Conservation (phyloP, 2,888 invertebrate species). For the Standfussiana lucernea region DNA sequence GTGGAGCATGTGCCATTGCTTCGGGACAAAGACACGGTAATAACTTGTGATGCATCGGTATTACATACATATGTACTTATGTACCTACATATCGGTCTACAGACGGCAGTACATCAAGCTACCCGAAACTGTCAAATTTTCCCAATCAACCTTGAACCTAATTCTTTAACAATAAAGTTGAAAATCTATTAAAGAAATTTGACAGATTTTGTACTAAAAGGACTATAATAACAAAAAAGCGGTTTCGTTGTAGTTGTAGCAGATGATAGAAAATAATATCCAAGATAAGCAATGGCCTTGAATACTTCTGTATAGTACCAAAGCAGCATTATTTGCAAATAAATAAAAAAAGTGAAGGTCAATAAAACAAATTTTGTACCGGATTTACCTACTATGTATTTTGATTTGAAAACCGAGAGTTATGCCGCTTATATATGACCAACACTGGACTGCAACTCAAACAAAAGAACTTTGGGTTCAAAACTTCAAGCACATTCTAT, state of each 20-base stretch:
- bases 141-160: too few relatives aligned
- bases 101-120: too few relatives aligned
- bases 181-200: too few relatives aligned
- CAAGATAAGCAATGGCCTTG: background rate
- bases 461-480: background rate
- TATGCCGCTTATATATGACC: background rate
- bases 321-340: background rate
- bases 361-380: background rate
- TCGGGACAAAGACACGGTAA: slow-evolving; percentile 36
- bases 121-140: too few relatives aligned
- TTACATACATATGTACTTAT: background rate
- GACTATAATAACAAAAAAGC: background rate
- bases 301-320: background rate
- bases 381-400: too few relatives aligned
- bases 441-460: background rate
- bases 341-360: background rate
- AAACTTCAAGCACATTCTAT: background rate
- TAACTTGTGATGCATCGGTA: slow-evolving; percentile 43
- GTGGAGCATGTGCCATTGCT: slow-evolving; percentile 46
- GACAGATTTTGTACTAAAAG: too few relatives aligned
- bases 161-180: too few relatives aligned
- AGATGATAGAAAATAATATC: background rate
- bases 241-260: background rate
- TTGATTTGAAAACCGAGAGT: background rate
- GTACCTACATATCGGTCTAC: background rate